Percentiles rank a stretch among this genome's conserved stretches.
Evolutionary conservation across 2,888 invertebrate species (phyloP).

Genomic region (Meta bourneti): DNA sequence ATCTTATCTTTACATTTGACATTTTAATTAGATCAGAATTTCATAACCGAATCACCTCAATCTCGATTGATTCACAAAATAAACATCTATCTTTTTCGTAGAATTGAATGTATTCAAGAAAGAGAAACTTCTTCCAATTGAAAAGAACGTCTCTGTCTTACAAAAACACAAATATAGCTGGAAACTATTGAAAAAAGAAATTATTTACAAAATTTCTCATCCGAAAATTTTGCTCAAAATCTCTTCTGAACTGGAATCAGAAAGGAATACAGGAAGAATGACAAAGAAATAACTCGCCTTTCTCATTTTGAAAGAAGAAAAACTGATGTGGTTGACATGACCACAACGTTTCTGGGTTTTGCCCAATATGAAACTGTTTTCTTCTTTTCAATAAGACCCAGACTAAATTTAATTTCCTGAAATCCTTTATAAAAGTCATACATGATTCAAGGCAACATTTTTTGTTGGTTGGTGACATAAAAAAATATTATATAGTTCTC

Average conservation of each 20-base stretch:
- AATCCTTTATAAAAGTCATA: not conserved
- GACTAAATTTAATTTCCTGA: not conserved
- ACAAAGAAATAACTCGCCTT: not conserved
- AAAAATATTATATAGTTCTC: not conserved
- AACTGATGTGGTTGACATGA: not conserved
- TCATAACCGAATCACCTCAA: no score
- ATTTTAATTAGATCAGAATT: no score
- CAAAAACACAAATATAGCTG: no score
- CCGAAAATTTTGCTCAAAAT: no score
- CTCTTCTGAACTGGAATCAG: not conserved
- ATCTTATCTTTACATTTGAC: no score
- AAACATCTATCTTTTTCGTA: no score
- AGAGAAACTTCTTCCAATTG: no score
- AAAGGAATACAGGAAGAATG: not conserved
- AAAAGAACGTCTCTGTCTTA: no score
- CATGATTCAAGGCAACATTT: not conserved
- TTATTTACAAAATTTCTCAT: no score
- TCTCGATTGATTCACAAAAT: no score
- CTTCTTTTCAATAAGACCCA: not conserved
- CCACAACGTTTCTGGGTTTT: not conserved
- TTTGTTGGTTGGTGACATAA: not conserved
- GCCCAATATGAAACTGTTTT: not conserved
- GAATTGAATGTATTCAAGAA: no score
- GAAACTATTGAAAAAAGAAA: no score
- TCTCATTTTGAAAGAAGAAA: not conserved